phyloP scores from a whole-genome alignment of 2,888 invertebrate species.

The Orthosia gracilis region DNA sequence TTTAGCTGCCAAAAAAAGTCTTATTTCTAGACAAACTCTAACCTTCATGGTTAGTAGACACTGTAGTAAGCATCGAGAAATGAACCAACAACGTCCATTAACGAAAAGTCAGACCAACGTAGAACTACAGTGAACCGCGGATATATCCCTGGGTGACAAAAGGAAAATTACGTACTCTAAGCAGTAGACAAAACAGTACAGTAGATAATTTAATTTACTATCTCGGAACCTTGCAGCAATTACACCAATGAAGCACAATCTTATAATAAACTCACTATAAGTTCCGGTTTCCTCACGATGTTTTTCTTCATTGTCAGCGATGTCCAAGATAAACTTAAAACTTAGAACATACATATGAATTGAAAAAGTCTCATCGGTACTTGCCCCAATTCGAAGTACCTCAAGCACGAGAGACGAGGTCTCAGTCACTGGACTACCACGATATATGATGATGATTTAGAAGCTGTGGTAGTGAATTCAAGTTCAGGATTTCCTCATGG shows the following conservation, averaged over 20 bases:
- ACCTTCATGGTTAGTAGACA: background rate
- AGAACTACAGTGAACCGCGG: background rate
- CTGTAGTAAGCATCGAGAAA: background rate
- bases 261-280: no score
- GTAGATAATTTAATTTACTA: background rate
- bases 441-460: no score
- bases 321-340: no score
- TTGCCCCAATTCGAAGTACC: no score
- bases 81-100: background rate
- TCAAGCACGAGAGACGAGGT: no score
- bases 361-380: no score
- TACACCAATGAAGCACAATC: no score
- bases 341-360: no score
- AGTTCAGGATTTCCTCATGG: background rate
- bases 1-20: background rate
- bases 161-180: background rate
- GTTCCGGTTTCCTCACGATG: no score
- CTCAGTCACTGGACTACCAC: no score
- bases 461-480: background rate
- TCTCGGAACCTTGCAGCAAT: no score
- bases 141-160: background rate
- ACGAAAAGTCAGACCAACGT: background rate
- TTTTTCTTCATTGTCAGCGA: no score
- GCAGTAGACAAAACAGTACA: background rate
- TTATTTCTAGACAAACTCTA: background rate